Base-by-base conservation (phyloP, 2,888 invertebrate genomes). In the Eupithecia insigniata region DNA sequence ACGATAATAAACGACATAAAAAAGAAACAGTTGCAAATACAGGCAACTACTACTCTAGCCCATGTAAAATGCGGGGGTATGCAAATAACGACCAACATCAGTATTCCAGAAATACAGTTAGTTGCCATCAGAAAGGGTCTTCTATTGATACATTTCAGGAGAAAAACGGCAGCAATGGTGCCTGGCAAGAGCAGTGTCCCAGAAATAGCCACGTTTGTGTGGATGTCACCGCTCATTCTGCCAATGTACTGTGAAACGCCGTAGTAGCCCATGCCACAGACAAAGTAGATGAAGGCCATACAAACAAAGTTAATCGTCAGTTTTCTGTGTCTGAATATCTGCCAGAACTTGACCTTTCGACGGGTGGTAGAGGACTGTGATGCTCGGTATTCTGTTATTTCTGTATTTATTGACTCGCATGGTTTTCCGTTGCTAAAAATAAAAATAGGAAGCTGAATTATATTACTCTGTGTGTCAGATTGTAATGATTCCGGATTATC, bases 221-320 rank as follows among this genome's bases (percentile, higher is more conserved):
- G 98, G 70, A 97, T 96, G 79, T 97, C 90, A 0, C 97, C 97
- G 55, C 96, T 96, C 82, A 97, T 94, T 83, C 96, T 95, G 0
- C 96, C 96, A 66, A 97, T 96, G 83, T 96, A 97, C 83, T 97
- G 97, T 0, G 97, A 96, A 34, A 98, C 95, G 0, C 98, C 98
- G 82, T 97, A 98, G 85, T 98, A 97, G 34, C 97, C 96, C 92
- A 98, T 95, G 8, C 97, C 97, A 66, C 97, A 96, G 0, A 96
- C 96, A 18, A 97, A 93, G 96, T 97, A 97, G 80, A 96, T 96
- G 80, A 96, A 95, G 67, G 95, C 95, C 89, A 97, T 96, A 73
- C 95, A 95, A 0, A 95, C 76, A 0, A 97, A 95, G 82, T 96
- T 96, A 22, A 94, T 80, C 22, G 96, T 88, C 84, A 97, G 92